A percentile compares a stretch with the other conserved stretches of the same genome.
Conservation (phyloP, 2,797 vertebrate genomes). For the Bradypodion pumilum region DNA sequence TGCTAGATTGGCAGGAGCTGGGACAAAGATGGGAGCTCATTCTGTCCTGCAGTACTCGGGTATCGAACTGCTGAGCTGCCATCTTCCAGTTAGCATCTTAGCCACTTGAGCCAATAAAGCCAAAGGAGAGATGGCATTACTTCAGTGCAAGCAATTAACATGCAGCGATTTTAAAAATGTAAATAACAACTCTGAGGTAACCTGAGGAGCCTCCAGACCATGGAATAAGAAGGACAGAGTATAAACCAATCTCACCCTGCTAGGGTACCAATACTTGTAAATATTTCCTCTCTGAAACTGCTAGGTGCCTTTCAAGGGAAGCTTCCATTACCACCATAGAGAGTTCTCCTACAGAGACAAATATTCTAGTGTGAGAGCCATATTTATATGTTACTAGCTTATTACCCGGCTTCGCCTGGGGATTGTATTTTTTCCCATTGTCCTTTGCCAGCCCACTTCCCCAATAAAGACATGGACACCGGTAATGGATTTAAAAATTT, state of each 20-base stretch:
- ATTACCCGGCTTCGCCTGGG: too few species aligned
- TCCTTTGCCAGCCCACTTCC: too few species aligned
- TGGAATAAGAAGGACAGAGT: background rate
- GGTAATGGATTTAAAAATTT: too few species aligned
- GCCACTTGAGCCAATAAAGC: too few species aligned
- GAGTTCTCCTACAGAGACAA: background rate
- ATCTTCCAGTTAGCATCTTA: too few species aligned
- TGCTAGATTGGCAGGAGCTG: too few species aligned
- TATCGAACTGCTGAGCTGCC: too few species aligned
- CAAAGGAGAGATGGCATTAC: background rate
- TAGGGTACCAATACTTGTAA: background rate
- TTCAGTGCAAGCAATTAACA: background rate
- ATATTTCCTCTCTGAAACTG: background rate
- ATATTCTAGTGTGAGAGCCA: background rate
- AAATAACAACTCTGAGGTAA: background rate
- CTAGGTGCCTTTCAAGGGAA: background rate
- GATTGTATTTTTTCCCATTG: too few species aligned
- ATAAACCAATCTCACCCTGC: background rate
- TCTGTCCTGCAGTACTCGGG: too few species aligned
- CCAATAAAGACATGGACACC: too few species aligned
- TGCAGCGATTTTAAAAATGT: background rate
- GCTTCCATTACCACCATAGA: background rate
- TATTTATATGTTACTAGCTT: background rate
- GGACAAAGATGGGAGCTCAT: too few species aligned
- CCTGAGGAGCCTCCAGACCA: background rate